Base-by-base conservation (phyloP, 2,797 vertebrate genomes). In the Cetoscarus ocellatus region DNA sequence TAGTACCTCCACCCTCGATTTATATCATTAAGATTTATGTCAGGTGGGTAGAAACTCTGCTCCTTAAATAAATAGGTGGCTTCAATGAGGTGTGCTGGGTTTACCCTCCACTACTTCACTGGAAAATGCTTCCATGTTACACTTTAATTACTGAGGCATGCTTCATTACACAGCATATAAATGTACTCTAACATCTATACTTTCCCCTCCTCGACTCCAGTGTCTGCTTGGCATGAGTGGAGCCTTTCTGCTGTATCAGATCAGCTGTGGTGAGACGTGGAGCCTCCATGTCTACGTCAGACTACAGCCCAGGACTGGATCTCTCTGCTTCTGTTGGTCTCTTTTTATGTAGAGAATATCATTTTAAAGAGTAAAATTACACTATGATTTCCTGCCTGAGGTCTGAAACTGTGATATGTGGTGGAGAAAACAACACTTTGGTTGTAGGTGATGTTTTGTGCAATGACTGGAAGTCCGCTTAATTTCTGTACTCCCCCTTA, bases 261-360 rank as follows among this genome's bases (percentile, higher is more conserved):
- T 92, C 88, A 91, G 84, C 79, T 86, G 87, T 89, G 90, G 91
- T 89, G 77, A 90, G 86, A 84, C 70, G 49, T 77, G 90, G 90
- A 93, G 93, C 86, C 94, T 80, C 8, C 61, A 61, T 84, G 93
- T 93, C 92, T 94, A 71, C 72, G 57, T 81, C 74, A 76, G 80
- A 18, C 62, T 74, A 52, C 8, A 7, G 69, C 57, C 68, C 76
- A 75, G 68, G 73, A 67, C 63, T 63, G 73, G 57, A 42, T 79
- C 44, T 59, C 43, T 70, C 77, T 42, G 54, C 43, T 52, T 19
- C 66, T 40, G 60, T 56, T 70, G n/a, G 70, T 45, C 62, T 70
- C 15, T 1, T 18, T 72, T 52, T 7, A 55, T 34, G 56, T n/a
- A 14, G 47, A 58, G 53, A 67, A 61, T n/a, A 18, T 72, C 54